These are phyloP conservation scores for Diaperis boleti DNA, from an alignment of 2,888 invertebrate species.

Conservation along the genomic window DNA sequence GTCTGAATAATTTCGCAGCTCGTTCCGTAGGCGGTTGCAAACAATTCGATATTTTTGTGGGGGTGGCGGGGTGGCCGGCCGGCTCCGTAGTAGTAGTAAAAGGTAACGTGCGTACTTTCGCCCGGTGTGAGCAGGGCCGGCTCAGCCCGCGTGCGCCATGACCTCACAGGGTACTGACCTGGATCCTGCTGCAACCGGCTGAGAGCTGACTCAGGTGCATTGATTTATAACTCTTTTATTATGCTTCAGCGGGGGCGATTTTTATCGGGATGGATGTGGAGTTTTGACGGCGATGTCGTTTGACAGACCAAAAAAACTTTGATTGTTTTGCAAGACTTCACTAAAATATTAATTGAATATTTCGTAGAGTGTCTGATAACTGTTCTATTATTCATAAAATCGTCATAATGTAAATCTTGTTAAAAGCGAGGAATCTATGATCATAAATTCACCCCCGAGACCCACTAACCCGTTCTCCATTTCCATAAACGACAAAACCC, in stretches of 20 bases:
- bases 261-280: too few species aligned
- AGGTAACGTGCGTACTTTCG: slow-evolving; percentile 38
- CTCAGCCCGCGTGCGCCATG: slow-evolving; percentile 57
- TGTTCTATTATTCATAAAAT: too few species aligned
- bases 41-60: slow-evolving; percentile 9
- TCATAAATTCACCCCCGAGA: neutral
- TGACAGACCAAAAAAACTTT: too few species aligned
- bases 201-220: slow-evolving; percentile 62
- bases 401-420: too few species aligned
- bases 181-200: slow-evolving; percentile 57
- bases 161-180: slow-evolving; percentile 64
- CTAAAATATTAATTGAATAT: too few species aligned
- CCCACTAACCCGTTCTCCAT: neutral
- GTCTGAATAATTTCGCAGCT: too few species aligned
- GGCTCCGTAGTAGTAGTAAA: slow-evolving; percentile 1
- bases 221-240: slow-evolving; percentile 59
- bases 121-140: slow-evolving; percentile 52
- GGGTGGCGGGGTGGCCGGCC: too few species aligned
- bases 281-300: too few species aligned
- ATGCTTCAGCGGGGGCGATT: slow-evolving; percentile 1
- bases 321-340: too few species aligned
- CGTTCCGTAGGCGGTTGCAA: too few species aligned
- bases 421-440: too few species aligned
- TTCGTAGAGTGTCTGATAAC: too few species aligned
- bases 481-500: neutral